These are phyloP conservation scores for Eupeodes corollae DNA, from an alignment of 1,140 invertebrate genomes.

Conservation along the genomic window DNA sequence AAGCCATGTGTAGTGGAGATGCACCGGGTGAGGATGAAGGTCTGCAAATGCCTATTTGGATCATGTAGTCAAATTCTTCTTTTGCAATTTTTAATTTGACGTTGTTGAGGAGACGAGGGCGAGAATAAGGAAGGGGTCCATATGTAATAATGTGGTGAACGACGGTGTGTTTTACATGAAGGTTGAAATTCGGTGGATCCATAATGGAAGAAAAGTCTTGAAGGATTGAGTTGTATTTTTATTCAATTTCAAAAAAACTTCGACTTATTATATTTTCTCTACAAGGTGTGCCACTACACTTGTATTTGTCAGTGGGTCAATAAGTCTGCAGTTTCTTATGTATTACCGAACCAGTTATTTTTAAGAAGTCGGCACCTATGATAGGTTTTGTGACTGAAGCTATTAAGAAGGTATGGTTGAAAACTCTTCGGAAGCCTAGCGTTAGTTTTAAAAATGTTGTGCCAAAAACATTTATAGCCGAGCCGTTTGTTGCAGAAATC, in stretches of 20 bases:
- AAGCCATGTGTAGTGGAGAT: slow-evolving; percentile 36
- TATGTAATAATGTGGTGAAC: slow-evolving; percentile 13
- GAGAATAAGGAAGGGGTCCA: slow-evolving; percentile 18
- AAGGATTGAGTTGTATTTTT: slow-evolving; percentile 11
- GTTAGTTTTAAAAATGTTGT: slow-evolving; percentile 20
- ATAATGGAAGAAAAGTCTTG: slow-evolving; percentile 20
- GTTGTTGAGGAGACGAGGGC: slow-evolving; percentile 25
- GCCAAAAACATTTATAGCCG: slow-evolving; percentile 32
- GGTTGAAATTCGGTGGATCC: slow-evolving; percentile 3
- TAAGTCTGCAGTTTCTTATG: slow-evolving; percentile 14
- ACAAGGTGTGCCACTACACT: neutral
- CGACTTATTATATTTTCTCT: neutral
- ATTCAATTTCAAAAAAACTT: neutral
- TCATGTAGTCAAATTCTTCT: too few relatives aligned
- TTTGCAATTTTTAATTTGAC: slow-evolving; percentile 20
- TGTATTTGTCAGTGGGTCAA: slow-evolving; percentile 17
- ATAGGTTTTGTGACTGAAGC: slow-evolving; percentile 31
- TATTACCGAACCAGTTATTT: slow-evolving; percentile 25
- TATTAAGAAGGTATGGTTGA: slow-evolving; percentile 35
- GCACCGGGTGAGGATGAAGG: slow-evolving; percentile 36
- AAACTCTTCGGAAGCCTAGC: slow-evolving; percentile 21
- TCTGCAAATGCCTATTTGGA: too few relatives aligned
- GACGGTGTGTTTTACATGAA: neutral
- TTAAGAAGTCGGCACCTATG: slow-evolving; percentile 35
- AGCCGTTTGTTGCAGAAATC: too few relatives aligned